phyloP scores from a whole-genome alignment of 2,113 vertebrate species.

The Capreolus pygargus region DNA sequence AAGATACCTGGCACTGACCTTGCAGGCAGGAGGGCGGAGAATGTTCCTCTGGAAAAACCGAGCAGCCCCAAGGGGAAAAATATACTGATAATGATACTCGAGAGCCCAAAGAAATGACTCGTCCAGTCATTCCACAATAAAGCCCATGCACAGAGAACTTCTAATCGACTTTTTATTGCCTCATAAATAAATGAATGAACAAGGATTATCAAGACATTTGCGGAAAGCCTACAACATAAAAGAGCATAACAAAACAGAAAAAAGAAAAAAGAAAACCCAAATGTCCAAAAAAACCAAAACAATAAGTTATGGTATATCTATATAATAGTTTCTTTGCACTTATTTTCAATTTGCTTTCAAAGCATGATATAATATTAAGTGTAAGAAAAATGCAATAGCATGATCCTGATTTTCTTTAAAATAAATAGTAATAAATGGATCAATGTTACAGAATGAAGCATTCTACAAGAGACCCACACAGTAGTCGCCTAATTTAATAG shows the following conservation, averaged over 20 bases:
- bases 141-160: neutral
- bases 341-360: constrained; percentile 35
- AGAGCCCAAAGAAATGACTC: constrained; percentile 21
- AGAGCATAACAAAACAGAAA: constrained; percentile 8
- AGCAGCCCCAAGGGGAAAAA: neutral
- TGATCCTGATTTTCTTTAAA: neutral
- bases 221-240: neutral
- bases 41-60: constrained; percentile 15
- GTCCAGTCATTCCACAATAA: neutral
- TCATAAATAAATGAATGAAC: constrained; percentile 8
- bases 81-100: neutral
- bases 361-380: neutral
- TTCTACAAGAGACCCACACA: neutral
- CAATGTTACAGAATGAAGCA: neutral
- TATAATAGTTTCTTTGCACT: neutral
- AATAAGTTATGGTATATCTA: neutral
- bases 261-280: neutral
- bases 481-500: neutral
- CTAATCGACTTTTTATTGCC: constrained; percentile 25
- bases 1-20: neutral
- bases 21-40: neutral
- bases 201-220: constrained; percentile 25
- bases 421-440: constrained; percentile 18
- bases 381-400: neutral
- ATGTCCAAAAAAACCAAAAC: neutral